Percentiles rank a stretch among this genome's conserved stretches.
phyloP scores from a whole-genome alignment of 1,140 invertebrate species.

The Diuraphis noxia region DNA sequence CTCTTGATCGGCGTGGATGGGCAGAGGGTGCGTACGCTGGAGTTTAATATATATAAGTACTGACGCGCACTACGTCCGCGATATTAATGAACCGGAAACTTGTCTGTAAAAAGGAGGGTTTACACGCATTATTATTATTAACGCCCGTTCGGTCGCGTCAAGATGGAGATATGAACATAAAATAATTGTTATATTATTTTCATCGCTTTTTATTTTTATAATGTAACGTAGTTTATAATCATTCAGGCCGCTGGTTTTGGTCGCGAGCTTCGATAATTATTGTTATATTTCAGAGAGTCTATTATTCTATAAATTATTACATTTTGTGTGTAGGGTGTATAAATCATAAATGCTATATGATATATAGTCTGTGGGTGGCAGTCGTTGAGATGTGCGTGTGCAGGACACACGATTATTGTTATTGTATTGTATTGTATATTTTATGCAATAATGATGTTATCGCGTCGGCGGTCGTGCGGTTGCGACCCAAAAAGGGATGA shows the following conservation, averaged over 20 bases:
- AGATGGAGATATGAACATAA: background rate
- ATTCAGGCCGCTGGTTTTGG: background rate
- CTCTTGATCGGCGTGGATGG: background rate
- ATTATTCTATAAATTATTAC: background rate
- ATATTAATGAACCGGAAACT: conserved; percentile 14
- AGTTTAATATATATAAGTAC: background rate
- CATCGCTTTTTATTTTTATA: background rate
- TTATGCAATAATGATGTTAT: background rate
- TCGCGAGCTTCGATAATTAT: background rate
- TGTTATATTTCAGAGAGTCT: conserved; percentile 1
- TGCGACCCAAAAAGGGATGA: background rate
- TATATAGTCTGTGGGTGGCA: background rate
- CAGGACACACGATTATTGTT: background rate
- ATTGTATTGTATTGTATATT: background rate
- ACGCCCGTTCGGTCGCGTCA: background rate
- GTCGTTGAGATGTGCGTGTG: background rate
- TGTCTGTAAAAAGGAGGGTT: background rate
- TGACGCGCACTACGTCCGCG: background rate
- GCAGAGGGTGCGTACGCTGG: too few relatives aligned
- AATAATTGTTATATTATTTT: conserved; percentile 2
- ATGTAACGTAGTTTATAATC: background rate
- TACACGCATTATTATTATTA: background rate
- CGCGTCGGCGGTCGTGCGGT: background rate
- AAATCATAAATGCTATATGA: background rate
- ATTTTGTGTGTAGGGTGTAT: background rate